Base-by-base conservation (phyloP, 2,113 vertebrate species). In the Laticauda colubrina region DNA sequence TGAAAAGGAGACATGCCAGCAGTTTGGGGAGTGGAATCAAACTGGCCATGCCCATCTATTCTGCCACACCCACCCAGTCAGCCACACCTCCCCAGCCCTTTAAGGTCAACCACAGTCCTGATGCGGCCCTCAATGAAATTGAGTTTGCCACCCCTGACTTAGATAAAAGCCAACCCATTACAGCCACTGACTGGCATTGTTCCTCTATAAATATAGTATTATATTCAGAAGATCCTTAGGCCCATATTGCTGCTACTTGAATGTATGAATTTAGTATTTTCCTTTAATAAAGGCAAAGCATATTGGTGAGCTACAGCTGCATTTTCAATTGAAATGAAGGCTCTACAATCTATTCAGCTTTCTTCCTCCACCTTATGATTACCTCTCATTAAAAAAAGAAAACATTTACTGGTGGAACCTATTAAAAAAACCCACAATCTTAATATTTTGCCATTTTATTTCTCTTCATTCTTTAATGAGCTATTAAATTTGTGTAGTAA, bases 381-480 rank as follows among this genome's bases (percentile, higher is more conserved):
- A 89, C 23, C 23, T 34, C 26, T 85, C 26, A 34, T 11, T 89
- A 39, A 29, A 21, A 88, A 39, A 89, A 59, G 26, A 2, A 57
- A 92, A 92, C 34, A 20, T 89, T 85, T 92, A 85, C 11, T 51
- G 15, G 18, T 89, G 43, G 54, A 89, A 89, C 26, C 69, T 85
- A 85, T 18, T 85, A 39, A 55, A 48, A 43, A 87, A 55, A 34
- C 1, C 18, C 57, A 39, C 18, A 10, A 23, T 85, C 55, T 26
- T 93, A 87, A 2, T 0, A 81, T 90, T 93, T 1, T 1, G 2
- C 55, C 0, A 48, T 92, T 93, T 92, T 34, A 2, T 92, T 43
- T 85, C 85, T 92, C 34, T 87, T 94, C 75, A 92, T 91, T 89
- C 29, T 92, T n/a, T 93, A 3, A 90, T 75, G 23, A 29, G 92